Evolutionary conservation across 2,797 vertebrate species (phyloP), one percentile per base, ranked within the genome.

Genomic region (Danio kyathit): DNA sequence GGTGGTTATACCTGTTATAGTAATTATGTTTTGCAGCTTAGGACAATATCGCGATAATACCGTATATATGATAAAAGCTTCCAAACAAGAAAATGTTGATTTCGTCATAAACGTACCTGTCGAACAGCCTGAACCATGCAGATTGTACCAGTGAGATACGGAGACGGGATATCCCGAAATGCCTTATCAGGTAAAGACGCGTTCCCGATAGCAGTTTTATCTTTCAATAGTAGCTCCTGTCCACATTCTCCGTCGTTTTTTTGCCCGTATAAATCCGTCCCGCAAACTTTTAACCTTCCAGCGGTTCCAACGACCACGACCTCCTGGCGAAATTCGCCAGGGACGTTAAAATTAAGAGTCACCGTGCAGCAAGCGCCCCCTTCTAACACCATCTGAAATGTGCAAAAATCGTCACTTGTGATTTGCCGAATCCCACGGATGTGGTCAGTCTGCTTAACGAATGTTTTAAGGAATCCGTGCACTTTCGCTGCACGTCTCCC

Each of bases 321-420:
- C 85, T 99, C 97, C 88, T 99, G 98, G 17, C 96, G 95, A 87
- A 99, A 99, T 77, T 98, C 97, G 0, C 98, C 97, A 0, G 97
- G 98, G 43, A 99, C 95, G 0, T 99, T 99, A 89, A 99, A 99
- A 92, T 99, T 99, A 75, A 99, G 96, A 0, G 97, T 99, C 61
- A 99, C 96, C 0, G 97, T 98, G 92, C 97, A 99, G 91, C 98
- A 99, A 65, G 97, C 97, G 0, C 97, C 97, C 0, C 95, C 96
- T 85, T 99, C 97, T 86, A 99, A 91, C 7, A 96, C 95, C 98
- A 99, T 99, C 92, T 99, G 98, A 87, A 99, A 99, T 0, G 97
- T 98, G 88, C 97, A 99, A 91, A 99, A 99, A 93, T 99, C 98
- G 0, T 99, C 98, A 1, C 98, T 99, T 91, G 98, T 99, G 93